Evolutionary conservation across 2,797 vertebrate species (phyloP), one percentile per base, ranked within the genome.

Genomic region (Esox lucius): DNA sequence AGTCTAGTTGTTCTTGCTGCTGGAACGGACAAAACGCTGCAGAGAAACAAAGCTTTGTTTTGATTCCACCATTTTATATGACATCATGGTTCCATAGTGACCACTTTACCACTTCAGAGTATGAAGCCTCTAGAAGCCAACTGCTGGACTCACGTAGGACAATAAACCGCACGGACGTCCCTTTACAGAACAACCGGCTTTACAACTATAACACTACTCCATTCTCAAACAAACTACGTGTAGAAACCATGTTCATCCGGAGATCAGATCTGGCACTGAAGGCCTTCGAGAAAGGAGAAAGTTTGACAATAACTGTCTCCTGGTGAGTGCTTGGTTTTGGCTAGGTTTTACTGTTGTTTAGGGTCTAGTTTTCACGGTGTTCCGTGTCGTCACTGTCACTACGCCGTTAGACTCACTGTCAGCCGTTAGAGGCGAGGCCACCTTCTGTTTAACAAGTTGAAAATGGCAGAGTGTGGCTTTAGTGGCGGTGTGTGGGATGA

Each of bases 61-160:
- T 85, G 71, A 74, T 80, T 74, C 49, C 66, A 67, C 59, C 78
- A 86, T 83, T 84, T 87, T 69, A 79, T 59, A 86, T 91, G 83
- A 91, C 82, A 59, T 90, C 87, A 91, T 86, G 79, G 76, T 67
- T 70, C 85, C 87, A 86, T 82, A 85, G 75, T 72, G 83, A 80
- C 81, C 84, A 81, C 75, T 89, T 80, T 84, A 79, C 61, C 84
- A 81, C 75, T 88, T 80, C 85, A 79, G 64, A 83, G 76, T 39
- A 80, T 83, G 35, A 39, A 84, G 56, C 77, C 65, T 79, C 68
- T 68, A 78, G 71, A 39, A 39, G 35, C 35, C 35, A 69, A 62
- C 74, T 61, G 71, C 56, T 59, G 68, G 82, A 80, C 80, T 66
- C 51, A 79, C 78, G 73, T 74, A 62, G 68, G 75, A 64, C 74